A percentile compares a stretch with the other conserved stretches of the same genome.
Evolutionary conservation across 2,888 invertebrate species (phyloP).

Genomic region (Uropetala carovei): DNA sequence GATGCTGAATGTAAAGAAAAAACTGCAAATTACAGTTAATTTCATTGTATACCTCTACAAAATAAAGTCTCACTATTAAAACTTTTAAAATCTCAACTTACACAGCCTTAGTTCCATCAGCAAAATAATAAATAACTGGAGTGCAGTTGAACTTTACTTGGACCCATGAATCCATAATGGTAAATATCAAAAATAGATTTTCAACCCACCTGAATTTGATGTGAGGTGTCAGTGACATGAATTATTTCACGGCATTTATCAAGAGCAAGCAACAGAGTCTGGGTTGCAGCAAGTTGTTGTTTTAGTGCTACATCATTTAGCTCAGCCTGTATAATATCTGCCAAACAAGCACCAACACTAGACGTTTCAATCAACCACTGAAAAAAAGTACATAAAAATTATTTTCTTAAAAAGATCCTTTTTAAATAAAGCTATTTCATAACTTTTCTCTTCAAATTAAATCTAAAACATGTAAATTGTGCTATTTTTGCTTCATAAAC

Average conservation of each 20-base stretch:
- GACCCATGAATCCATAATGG: no score
- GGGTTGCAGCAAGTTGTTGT: conserved; percentile 86
- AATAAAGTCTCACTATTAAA: no score
- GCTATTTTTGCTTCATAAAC: not conserved
- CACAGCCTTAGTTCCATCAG: no score
- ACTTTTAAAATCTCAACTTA: no score
- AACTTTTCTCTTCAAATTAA: not conserved
- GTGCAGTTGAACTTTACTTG: no score
- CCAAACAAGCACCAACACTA: conserved; percentile 77
- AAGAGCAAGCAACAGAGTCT: conserved; percentile 89
- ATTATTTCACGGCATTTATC: conserved; percentile 92
- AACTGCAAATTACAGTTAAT: no score
- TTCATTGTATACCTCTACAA: no score
- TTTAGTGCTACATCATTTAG: conserved; percentile 86
- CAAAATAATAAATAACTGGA: no score
- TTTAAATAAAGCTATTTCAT: not conserved
- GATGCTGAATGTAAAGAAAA: no score
- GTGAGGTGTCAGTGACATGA: conserved; percentile 90
- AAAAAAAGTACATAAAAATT: conserved; percentile 66
- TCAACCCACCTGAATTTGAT: conserved; percentile 84
- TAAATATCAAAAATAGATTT: not conserved
- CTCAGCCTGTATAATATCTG: conserved; percentile 87
- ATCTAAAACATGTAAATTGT: not conserved
- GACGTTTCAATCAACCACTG: conserved; percentile 78
- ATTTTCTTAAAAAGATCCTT: not conserved